These are phyloP conservation scores for Triplophysa rosa DNA, from an alignment of 2,113 vertebrate species.

Conservation along the genomic window DNA sequence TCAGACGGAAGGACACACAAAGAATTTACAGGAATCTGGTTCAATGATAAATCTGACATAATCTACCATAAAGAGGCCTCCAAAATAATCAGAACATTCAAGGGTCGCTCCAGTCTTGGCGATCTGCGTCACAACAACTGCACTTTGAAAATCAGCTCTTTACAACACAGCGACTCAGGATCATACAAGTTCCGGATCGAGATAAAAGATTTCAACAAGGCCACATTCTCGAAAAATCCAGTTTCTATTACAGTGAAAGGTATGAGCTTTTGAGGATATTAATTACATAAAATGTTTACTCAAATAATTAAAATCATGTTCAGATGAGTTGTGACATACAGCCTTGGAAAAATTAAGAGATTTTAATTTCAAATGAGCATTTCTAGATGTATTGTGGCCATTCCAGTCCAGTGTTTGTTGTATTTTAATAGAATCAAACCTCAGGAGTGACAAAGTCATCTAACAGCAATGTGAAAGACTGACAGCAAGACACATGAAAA, in stretches of 20 bases:
- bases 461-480: no score
- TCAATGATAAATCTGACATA: fast-evolving
- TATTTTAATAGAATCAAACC: neutral
- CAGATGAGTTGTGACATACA: no score
- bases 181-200: conserved; percentile 68
- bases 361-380: no score
- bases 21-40: conserved; percentile 63
- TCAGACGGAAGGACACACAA: neutral
- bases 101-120: conserved; percentile 60
- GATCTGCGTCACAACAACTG: conserved; percentile 62
- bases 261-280: conserved; percentile 48
- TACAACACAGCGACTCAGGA: conserved; percentile 56
- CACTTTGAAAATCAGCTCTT: conserved; percentile 64
- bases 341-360: no score
- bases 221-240: neutral
- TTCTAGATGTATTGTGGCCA: no score
- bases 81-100: conserved; percentile 36
- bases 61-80: conserved; percentile 54
- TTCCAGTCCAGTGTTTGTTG: no score
- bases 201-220: conserved; percentile 46
- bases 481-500: no score
- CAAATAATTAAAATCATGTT: no score
- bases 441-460: no score
- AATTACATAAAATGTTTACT: no score
- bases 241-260: conserved; percentile 60